Evolutionary conservation across 2,113 vertebrate species (phyloP).

Genomic region (Stictonetta naevosa): DNA sequence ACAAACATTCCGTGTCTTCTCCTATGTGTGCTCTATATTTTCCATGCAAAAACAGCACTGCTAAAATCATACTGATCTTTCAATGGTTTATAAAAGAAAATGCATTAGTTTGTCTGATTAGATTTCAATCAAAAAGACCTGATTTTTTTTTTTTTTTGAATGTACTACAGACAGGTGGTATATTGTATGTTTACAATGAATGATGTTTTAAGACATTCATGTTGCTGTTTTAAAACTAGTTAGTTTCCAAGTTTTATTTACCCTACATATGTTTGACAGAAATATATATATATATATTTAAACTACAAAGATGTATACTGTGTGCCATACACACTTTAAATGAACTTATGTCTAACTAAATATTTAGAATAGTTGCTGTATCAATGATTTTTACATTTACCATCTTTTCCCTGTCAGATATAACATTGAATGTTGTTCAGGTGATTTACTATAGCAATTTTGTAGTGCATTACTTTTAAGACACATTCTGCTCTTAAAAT

Average conservation of each 20-base stretch:
- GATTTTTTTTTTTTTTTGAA: not conserved
- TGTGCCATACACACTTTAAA: not conserved
- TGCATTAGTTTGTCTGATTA: not conserved
- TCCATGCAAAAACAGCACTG: not conserved
- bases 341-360: conserved; percentile 24
- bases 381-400: not conserved
- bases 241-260: not conserved
- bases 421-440: conserved; percentile 25
- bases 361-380: not conserved
- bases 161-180: not conserved
- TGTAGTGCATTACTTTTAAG: conserved; percentile 16
- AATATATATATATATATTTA: not conserved
- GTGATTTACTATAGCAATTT: conserved; percentile 40
- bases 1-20: not conserved
- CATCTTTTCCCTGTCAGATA: not conserved
- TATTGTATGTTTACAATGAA: not conserved
- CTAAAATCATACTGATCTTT: not conserved
- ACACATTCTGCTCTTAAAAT: conserved; percentile 33
- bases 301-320: not conserved
- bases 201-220: not conserved
- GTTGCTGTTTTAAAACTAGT: not conserved
- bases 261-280: not conserved
- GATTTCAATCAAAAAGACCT: not conserved
- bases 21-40: not conserved
- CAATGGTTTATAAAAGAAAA: not conserved